Conservation (phyloP, 2,888 invertebrate species). For the Trachelus tabidus region DNA sequence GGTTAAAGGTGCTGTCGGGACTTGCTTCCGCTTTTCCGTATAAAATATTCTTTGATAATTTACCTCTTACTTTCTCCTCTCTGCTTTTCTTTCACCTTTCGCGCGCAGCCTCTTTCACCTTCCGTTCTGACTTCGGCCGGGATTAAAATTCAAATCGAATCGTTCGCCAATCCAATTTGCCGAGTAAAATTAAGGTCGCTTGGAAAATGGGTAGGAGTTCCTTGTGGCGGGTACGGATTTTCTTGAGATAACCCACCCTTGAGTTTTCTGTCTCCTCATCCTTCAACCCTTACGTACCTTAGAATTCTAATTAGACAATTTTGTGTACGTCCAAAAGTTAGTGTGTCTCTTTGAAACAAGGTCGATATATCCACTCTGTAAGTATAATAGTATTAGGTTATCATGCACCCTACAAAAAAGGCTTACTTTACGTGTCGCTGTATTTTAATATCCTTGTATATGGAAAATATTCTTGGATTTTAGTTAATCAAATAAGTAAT, state of each 20-base stretch:
- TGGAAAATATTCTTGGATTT: not conserved
- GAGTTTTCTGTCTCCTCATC: not conserved
- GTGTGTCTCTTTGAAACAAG: not conserved
- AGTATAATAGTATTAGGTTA: not conserved
- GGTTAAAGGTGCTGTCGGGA: slow-evolving; percentile 14
- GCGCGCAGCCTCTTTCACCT: not conserved
- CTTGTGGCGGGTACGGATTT: not conserved
- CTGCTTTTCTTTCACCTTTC: not conserved
- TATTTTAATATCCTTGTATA: not conserved
- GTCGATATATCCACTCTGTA: not conserved
- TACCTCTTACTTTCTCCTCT: not conserved
- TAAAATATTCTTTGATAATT: not conserved
- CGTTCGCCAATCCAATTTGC: not conserved
- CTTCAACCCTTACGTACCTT: not conserved
- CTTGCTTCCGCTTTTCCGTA: not conserved
- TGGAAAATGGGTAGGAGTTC: not conserved
- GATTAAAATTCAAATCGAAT: not conserved
- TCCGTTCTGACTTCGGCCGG: not conserved
- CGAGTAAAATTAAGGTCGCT: not conserved
- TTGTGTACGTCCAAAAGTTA: not conserved
- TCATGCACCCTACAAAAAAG: not conserved
- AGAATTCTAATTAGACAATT: not conserved
- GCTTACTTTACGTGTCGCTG: not conserved
- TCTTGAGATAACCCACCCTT: not conserved
- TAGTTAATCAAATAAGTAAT: not conserved